Percentiles rank a stretch among this genome's conserved stretches.
Evolutionary conservation across 2,888 invertebrate species (phyloP).

Genomic region (Andrena camellia): DNA sequence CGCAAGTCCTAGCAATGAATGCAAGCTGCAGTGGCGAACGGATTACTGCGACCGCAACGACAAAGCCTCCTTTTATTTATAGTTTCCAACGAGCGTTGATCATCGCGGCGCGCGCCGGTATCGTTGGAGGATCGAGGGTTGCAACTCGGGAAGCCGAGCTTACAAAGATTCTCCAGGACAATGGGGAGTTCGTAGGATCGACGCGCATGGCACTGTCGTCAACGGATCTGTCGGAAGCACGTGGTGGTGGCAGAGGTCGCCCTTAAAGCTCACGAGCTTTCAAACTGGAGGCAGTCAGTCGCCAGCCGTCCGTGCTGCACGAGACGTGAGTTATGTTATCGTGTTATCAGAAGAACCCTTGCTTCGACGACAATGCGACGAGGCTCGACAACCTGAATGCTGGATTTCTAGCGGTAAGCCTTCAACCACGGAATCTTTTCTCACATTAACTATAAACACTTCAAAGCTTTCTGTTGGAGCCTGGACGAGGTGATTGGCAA

Average conservation of each 20-base stretch:
- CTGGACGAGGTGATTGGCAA: no score
- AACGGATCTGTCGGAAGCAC: conserved; percentile 71
- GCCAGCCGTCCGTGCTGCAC: conserved; percentile 77
- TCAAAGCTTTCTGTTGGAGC: no score
- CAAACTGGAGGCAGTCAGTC: conserved; percentile 78
- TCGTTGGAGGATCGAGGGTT: conserved; percentile 15
- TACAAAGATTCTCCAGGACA: conserved; percentile 29
- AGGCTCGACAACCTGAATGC: background rate
- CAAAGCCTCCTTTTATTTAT: conserved; percentile 34
- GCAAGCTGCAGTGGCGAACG: conserved; percentile 17
- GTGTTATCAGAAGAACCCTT: conserved; percentile 1
- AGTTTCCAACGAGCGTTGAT: conserved; percentile 18
- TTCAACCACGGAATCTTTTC: background rate
- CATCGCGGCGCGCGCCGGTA: conserved; percentile 14
- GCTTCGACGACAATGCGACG: background rate
- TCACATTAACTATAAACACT: no score
- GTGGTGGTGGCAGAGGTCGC: conserved; percentile 74
- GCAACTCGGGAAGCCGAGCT: conserved; percentile 22
- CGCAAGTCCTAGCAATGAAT: conserved; percentile 14
- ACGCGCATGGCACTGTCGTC: conserved; percentile 48
- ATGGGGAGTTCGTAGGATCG: conserved; percentile 37
- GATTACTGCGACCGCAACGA: conserved; percentile 12
- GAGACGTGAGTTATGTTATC: conserved; percentile 70
- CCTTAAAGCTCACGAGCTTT: conserved; percentile 72
- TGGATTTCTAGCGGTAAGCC: conserved; percentile 31